These are phyloP conservation scores for Rhabdomys dilectus DNA, from an alignment of 2,113 vertebrate genomes.

Conservation along the genomic window DNA sequence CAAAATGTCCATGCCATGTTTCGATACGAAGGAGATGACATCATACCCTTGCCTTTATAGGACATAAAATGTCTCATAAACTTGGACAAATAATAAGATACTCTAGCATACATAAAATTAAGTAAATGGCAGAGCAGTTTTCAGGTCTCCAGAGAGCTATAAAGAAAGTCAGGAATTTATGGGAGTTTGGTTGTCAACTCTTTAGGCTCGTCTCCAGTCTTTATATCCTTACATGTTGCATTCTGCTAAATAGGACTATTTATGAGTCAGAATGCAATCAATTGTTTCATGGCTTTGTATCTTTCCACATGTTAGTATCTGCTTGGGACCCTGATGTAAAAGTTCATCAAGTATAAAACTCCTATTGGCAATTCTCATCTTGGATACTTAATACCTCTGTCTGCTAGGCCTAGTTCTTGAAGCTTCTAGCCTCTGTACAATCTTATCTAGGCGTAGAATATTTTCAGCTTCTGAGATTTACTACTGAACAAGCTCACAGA, in stretches of 20 bases:
- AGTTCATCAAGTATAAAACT: too few species aligned
- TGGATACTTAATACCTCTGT: background rate
- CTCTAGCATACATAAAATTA: constrained; percentile 11
- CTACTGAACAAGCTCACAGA: too few species aligned
- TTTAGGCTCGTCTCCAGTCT: background rate
- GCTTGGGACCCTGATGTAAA: background rate
- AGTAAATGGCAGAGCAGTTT: constrained; percentile 1
- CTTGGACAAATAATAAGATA: constrained; percentile 2
- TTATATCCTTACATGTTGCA: background rate
- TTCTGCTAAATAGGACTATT: background rate
- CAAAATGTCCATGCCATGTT: background rate
- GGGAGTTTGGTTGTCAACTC: background rate
- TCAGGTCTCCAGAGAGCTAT: background rate
- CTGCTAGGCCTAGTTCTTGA: too few species aligned
- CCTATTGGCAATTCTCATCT: too few species aligned
- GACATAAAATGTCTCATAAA: constrained; percentile 16
- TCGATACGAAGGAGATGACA: background rate
- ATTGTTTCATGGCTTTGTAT: background rate
- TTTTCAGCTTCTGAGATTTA: too few species aligned
- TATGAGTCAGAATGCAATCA: background rate
- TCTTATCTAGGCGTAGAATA: too few species aligned
- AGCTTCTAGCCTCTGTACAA: too few species aligned
- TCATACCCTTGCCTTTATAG: background rate
- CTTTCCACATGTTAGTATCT: background rate
- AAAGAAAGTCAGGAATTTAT: background rate